Conservation (phyloP, 2,113 vertebrate genomes). For the Hemiprocne comata region DNA sequence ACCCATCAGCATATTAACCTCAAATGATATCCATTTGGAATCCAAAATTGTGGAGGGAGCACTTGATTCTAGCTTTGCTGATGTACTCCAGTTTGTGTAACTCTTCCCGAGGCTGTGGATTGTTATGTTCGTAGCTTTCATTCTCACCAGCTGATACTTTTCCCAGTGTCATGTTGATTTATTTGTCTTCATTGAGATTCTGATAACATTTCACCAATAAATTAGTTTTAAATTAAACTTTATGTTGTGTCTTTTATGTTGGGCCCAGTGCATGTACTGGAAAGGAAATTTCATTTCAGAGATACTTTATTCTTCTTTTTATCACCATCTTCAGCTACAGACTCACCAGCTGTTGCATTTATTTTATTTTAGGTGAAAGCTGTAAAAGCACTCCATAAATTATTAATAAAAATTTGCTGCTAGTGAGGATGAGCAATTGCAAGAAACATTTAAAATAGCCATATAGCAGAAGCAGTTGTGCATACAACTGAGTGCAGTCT, state of each 20-base stretch:
- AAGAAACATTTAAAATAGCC: neutral
- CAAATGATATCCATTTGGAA: neutral
- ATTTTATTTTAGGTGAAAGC: conserved; percentile 25
- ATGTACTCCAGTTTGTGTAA: conserved; percentile 9
- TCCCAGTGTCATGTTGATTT: conserved; percentile 35
- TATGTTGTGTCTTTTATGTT: conserved; percentile 26
- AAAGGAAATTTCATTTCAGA: conserved; percentile 58
- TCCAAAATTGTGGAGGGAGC: neutral
- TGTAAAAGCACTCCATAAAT: conserved; percentile 14
- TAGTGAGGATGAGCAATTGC: neutral
- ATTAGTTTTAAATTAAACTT: conserved; percentile 58
- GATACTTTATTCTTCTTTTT: conserved; percentile 52
- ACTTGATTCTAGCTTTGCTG: neutral
- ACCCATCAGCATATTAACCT: conserved; percentile 22
- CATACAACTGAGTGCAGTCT: neutral
- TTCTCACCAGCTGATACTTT: conserved; percentile 46
- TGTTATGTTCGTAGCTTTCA: conserved; percentile 18
- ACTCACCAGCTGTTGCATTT: conserved; percentile 11
- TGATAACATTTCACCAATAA: conserved; percentile 58
- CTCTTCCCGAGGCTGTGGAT: neutral
- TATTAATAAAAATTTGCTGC: conserved; percentile 4
- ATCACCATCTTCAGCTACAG: neutral
- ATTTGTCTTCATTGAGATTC: conserved; percentile 14
- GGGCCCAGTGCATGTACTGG: neutral
- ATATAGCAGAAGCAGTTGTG: neutral